Base-by-base conservation (phyloP, 37 sponge, comb jelly and placozoan species). In the Mnemiopsis leidyi region DNA sequence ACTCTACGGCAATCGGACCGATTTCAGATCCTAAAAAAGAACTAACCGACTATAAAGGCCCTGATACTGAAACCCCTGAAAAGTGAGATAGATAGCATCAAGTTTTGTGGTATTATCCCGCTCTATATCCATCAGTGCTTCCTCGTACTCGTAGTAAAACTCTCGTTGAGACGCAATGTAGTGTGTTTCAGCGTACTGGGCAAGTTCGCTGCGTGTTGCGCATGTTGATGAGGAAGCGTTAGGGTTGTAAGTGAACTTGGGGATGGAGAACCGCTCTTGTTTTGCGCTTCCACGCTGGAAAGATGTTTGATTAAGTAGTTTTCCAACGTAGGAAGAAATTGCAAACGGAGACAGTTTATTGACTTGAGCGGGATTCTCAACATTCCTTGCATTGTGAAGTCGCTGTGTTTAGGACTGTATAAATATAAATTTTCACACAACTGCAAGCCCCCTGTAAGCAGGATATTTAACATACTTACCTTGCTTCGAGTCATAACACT, bases 231-330 rank as follows among this genome's bases (percentile, higher is more conserved):
- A 5, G 34, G 79, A 21, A 13, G 34, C 1, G 79, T 34, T 32
- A 32, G 79, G 79, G 36, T 77, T 77, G 79, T 77, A 77, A 9
- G 33, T 18, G 33, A 77, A 77, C 79, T 77, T 77, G 1, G 79
- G 79, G 1, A 77, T 77, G 33, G 32, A 77, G 36, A 32, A 77
- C 20, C 61, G 61, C 13, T 48, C 13, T n/a, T n/a, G n/a, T n/a
- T n/a, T n/a, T n/a, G n/a, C n/a, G n/a, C n/a, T n/a, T n/a, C n/a
- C n/a, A n/a, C n/a, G n/a, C n/a, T n/a, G n/a, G n/a, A n/a, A n/a
- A n/a, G n/a, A n/a, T n/a, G n/a, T n/a, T n/a, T n/a, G n/a, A n/a
- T n/a, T n/a, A n/a, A n/a, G n/a, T n/a, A n/a, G n/a, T n/a, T n/a
- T n/a, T n/a, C n/a, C n/a, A n/a, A n/a, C n/a, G n/a, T n/a, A n/a